Conservation (phyloP, 2,888 invertebrate species). For the Halictus ligatus region DNA sequence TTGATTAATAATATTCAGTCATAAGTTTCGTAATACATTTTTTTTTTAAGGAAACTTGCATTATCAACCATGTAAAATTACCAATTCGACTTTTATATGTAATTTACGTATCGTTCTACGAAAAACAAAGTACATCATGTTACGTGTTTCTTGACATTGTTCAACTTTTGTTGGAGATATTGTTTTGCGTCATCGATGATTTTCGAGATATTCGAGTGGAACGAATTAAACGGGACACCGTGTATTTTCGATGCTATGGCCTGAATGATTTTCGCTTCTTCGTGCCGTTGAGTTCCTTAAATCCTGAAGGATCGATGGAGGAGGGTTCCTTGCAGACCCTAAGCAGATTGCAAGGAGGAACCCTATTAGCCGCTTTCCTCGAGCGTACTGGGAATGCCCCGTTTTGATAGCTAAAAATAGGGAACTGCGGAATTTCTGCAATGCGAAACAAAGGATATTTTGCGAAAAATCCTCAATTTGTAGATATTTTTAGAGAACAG, state of each 20-base stretch:
- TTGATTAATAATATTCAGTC: background rate
- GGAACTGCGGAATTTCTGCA: background rate
- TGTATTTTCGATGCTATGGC: slow-evolving; percentile 1
- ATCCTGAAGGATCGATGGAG: background rate
- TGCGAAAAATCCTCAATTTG: background rate
- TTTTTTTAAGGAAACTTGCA: background rate
- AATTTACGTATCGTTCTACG: no score
- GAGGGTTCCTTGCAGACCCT: background rate
- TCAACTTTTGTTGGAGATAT: background rate
- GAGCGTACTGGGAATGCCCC: slow-evolving; percentile 3
- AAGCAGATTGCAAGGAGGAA: slow-evolving; percentile 6
- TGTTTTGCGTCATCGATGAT: background rate
- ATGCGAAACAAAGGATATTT: background rate
- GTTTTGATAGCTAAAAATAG: slow-evolving; percentile 20
- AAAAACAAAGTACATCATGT: background rate
- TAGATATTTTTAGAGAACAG: background rate
- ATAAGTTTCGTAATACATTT: background rate
- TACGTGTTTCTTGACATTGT: background rate
- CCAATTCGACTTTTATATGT: background rate
- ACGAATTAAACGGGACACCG: background rate
- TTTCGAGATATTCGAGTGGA: background rate
- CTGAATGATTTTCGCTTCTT: slow-evolving; percentile 9
- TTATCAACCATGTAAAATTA: background rate
- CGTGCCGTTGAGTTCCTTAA: slow-evolving; percentile 8
- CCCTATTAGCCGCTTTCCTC: background rate